Percentiles rank a stretch among this genome's conserved stretches.
Evolutionary conservation across 2,888 invertebrate species (phyloP).

Genomic region (Brachypalpus laphriformis): DNA sequence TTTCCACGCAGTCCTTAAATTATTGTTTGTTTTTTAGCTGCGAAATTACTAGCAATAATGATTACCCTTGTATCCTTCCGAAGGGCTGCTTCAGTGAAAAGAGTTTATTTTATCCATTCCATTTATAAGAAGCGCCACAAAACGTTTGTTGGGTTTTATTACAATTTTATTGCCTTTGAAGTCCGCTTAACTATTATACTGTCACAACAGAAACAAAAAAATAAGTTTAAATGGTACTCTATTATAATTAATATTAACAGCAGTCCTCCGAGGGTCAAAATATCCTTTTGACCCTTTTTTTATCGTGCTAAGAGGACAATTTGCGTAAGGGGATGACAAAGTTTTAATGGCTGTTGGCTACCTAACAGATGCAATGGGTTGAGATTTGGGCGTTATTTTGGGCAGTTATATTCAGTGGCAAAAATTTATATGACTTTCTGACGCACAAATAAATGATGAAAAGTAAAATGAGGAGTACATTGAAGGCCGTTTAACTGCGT

Average conservation of each 20-base stretch:
- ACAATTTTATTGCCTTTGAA: slow-evolving; percentile 3
- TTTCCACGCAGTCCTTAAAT: not conserved
- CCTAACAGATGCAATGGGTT: not conserved
- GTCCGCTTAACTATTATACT: not conserved
- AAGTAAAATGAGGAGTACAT: too few species aligned
- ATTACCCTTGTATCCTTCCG: not conserved
- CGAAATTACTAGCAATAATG: not conserved
- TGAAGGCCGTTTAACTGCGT: too few species aligned
- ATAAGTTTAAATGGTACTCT: slow-evolving; percentile 1
- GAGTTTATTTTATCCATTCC: not conserved
- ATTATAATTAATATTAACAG: slow-evolving; percentile 9
- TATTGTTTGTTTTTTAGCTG: not conserved
- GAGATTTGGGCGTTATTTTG: not conserved
- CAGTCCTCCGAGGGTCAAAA: not conserved
- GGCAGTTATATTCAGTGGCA: not conserved
- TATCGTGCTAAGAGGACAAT: not conserved
- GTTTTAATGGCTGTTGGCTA: not conserved
- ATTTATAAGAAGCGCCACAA: not conserved
- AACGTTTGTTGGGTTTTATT: not conserved
- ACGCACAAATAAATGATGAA: not conserved
- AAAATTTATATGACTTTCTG: not conserved
- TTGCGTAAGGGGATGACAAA: not conserved
- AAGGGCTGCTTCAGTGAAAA: not conserved
- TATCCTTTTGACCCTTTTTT: not conserved
- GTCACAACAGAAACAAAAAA: not conserved